Evolutionary conservation across 2,113 vertebrate genomes (phyloP).

Genomic region (Rhipidura dahli): DNA sequence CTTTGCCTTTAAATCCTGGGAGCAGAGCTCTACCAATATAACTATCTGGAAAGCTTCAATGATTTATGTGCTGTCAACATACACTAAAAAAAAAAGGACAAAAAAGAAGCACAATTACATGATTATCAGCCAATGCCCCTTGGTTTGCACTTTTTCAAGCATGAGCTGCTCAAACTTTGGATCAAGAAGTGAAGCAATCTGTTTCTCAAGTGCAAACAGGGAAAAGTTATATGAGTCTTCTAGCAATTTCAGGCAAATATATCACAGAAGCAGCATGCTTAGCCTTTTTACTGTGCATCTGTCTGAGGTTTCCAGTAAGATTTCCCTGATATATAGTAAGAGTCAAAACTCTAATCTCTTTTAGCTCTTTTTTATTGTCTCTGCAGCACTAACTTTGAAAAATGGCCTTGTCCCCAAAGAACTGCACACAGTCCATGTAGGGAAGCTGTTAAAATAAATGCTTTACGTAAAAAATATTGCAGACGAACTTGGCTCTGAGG

Average conservation of each 20-base stretch:
- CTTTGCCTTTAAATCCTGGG: not conserved
- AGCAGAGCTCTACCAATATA: not conserved
- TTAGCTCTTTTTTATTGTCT: conserved; percentile 66
- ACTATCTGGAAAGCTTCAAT: not conserved
- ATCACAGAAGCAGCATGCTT: conserved; percentile 66
- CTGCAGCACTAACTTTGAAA: conserved; percentile 61
- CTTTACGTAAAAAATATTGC: conserved; percentile 35
- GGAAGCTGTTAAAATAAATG: conserved; percentile 60
- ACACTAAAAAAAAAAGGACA: not conserved
- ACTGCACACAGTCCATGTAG: conserved; percentile 21
- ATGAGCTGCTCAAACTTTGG: conserved; percentile 4
- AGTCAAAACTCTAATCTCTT: conserved; percentile 65
- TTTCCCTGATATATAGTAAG: conserved; percentile 55
- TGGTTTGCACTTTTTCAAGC: conserved; percentile 41
- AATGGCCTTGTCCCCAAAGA: conserved; percentile 55
- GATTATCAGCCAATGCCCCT: conserved; percentile 2
- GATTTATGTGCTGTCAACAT: conserved; percentile 34
- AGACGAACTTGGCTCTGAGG: not conserved
- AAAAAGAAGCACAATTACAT: not conserved
- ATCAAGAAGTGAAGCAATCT: conserved; percentile 46
- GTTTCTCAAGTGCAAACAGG: conserved; percentile 30
- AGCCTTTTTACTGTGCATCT: conserved; percentile 64
- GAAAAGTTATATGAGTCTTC: conserved; percentile 48
- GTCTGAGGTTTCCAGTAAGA: conserved; percentile 63
- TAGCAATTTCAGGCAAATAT: conserved; percentile 71